Percentiles rank a stretch among this genome's conserved stretches.
phyloP scores from a whole-genome alignment of 2,888 invertebrate species.

The Spodoptera picta region DNA sequence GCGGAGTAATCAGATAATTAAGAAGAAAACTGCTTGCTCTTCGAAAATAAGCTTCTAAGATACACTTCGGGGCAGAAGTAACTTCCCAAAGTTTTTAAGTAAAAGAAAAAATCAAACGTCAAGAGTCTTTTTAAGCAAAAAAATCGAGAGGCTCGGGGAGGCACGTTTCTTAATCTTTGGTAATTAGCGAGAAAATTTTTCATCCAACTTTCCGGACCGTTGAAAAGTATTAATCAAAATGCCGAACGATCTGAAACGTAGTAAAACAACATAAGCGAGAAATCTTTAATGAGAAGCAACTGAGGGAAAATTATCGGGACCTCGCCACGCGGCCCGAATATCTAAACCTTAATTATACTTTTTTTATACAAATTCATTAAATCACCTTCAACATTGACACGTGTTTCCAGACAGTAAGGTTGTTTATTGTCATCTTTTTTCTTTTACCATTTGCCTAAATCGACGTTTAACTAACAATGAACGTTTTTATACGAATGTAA shows the following conservation, averaged over 20 bases:
- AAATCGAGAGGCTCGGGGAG: constrained; percentile 23
- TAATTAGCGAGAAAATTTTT: constrained; percentile 61
- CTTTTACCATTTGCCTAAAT: constrained; percentile 26
- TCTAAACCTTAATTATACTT: constrained; percentile 68
- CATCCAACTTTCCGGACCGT: constrained; percentile 56
- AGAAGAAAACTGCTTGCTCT: constrained; percentile 25
- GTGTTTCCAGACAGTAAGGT: constrained; percentile 50
- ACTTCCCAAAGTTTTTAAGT: constrained; percentile 30
- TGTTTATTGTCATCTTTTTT: constrained; percentile 34
- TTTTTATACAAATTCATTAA: constrained; percentile 69
- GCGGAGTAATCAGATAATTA: constrained; percentile 19
- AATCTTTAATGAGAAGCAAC: constrained; percentile 71
- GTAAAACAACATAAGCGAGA: constrained; percentile 64
- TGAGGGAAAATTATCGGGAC: constrained; percentile 64
- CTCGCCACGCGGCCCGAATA: constrained; percentile 57
- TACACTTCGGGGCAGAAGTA: constrained; percentile 33
- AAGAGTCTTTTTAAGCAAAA: constrained; percentile 47
- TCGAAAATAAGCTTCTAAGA: constrained; percentile 23
- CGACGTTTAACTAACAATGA: constrained; percentile 27
- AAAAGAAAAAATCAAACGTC: constrained; percentile 48
- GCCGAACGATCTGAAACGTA: constrained; percentile 62
- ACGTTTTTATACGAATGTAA: constrained; percentile 21
- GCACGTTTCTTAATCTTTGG: constrained; percentile 61
- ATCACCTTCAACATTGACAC: constrained; percentile 69
- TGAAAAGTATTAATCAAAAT: constrained; percentile 69